phyloP scores from a whole-genome alignment of 1,140 invertebrate species.

The Tribolium madens region DNA sequence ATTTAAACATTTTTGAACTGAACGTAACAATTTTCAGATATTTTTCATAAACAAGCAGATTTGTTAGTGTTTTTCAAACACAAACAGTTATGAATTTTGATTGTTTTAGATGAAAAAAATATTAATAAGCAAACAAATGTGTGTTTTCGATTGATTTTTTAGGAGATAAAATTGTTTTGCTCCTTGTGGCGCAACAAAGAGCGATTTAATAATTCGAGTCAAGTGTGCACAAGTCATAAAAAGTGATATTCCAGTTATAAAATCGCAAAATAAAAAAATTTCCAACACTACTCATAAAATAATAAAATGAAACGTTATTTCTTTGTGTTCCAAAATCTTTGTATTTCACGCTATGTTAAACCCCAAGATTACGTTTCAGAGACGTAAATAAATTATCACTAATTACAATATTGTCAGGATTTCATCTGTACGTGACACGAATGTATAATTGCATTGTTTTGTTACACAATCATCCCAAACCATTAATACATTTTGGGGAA shows the following conservation, averaged over 20 bases:
- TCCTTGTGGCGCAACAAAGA: neutral
- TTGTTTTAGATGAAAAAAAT: too few species aligned
- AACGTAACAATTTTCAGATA: too few species aligned
- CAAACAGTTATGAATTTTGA: too few species aligned
- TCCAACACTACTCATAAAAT: neutral
- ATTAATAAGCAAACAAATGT: too few species aligned
- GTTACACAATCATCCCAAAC: conserved; percentile 13
- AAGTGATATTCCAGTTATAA: neutral
- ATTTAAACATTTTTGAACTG: too few species aligned
- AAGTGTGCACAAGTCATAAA: neutral
- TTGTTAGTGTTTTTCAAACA: too few species aligned
- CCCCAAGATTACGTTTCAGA: neutral
- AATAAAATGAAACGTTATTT: neutral
- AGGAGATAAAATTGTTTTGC: neutral
- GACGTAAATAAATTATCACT: conserved; percentile 15
- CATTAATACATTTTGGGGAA: neutral
- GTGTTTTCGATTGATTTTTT: too few species aligned
- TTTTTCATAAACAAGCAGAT: too few species aligned
- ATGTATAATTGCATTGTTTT: conserved; percentile 1
- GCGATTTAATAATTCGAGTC: conserved; percentile 5
- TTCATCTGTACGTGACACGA: neutral
- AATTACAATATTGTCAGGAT: conserved; percentile 12
- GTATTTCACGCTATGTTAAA: too few species aligned
- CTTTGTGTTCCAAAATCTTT: too few species aligned
- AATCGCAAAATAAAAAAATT: neutral